These are phyloP conservation scores for Takifugu bimaculatus DNA, from an alignment of 2,113 vertebrate genomes.

Conservation along the genomic window DNA sequence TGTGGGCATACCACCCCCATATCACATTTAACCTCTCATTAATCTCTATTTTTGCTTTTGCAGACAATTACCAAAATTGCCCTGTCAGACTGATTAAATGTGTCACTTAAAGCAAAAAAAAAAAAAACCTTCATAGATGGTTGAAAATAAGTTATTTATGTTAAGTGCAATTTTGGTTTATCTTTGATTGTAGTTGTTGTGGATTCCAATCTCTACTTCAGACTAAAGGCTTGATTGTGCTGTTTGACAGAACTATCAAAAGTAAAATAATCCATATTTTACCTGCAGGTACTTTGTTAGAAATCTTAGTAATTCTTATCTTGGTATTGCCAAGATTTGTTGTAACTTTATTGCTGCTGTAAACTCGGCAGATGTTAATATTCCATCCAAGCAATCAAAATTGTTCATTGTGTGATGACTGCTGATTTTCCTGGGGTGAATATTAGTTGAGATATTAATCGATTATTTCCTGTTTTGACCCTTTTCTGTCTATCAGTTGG, in stretches of 20 bases:
- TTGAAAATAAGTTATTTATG: no score
- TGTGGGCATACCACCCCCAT: constrained; percentile 20
- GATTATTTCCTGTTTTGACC: neutral
- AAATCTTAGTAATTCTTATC: neutral
- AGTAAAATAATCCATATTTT: neutral
- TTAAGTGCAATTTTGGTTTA: no score
- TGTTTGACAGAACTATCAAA: no score
- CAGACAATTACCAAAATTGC: constrained; percentile 42
- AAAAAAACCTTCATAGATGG: no score
- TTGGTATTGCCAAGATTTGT: no score
- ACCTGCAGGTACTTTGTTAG: neutral
- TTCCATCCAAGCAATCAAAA: neutral
- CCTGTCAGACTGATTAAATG: constrained; percentile 10
- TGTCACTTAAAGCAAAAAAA: neutral
- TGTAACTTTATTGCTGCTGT: neutral
- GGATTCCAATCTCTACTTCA: no score
- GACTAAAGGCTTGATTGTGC: no score
- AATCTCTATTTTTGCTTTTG: constrained; percentile 59
- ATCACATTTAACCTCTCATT: constrained; percentile 54
- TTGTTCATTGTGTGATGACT: neutral
- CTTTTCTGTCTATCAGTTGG: constrained; percentile 77
- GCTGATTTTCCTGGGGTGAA: neutral
- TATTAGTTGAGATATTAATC: neutral
- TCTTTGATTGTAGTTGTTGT: no score
- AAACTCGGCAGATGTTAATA: neutral